Evolutionary conservation across 1,140 invertebrate species (phyloP).

Genomic region (Anastrepha ludens): DNA sequence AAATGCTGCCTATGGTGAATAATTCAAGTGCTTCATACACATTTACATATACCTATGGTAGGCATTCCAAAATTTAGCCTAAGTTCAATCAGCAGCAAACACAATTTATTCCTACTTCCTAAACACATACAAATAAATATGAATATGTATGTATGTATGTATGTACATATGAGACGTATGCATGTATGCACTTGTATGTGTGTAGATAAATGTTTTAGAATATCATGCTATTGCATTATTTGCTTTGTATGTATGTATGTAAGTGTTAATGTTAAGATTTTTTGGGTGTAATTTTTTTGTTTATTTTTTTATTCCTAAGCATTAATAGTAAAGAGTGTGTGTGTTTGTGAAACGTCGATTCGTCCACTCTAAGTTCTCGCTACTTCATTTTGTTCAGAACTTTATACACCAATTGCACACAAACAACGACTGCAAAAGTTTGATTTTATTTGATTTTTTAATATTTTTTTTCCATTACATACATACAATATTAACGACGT

Average conservation of each 20-base stretch:
- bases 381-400: neutral
- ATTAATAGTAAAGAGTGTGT: neutral
- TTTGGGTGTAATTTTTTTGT: neutral
- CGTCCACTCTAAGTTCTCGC: neutral
- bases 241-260: conserved; percentile 4
- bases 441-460: neutral
- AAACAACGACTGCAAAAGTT: neutral
- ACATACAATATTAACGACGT: neutral
- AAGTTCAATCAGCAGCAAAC: no score
- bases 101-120: no score
- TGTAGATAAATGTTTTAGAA: conserved; percentile 15
- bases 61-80: no score
- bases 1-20: no score
- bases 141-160: neutral
- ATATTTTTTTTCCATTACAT: neutral
- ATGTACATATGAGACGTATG: neutral
- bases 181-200: conserved; percentile 7
- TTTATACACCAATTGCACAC: neutral
- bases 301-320: neutral
- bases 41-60: no score
- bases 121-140: no score
- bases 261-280: neutral
- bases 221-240: conserved; percentile 58
- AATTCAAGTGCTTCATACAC: no score
- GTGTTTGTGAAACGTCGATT: neutral